Evolutionary conservation across 1,140 invertebrate species (phyloP), one percentile per base, ranked within the genome.

Genomic region (Neuroterus valhalla): DNA sequence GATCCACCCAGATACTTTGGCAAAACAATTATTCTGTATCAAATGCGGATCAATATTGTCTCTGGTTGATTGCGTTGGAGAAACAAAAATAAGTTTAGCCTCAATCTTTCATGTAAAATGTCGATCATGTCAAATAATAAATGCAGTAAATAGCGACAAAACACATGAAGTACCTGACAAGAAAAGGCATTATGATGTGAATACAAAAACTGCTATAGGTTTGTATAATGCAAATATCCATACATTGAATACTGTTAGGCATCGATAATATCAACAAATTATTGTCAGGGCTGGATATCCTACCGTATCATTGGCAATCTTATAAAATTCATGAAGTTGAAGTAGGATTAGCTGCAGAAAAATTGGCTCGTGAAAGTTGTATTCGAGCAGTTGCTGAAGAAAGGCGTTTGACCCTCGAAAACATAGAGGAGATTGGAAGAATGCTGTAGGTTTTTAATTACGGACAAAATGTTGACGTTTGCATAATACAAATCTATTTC

Each of bases 191-290:
- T 71, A 12, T 71, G 21, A 71, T 71, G 19, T 66, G 10, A 71
- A 71, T 15, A 71, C 50, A 15, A 44, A 66, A 21, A 21, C 44
- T 66, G 48, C 44, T n/a, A 38, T 68, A 38, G 71, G 68, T 72
- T 31, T 12, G 68, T 50, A 26, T 26, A 31, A 17, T 31, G 38
- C 38, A 15, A 21, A 15, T 52, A 70, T 11, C 52, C 23, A 10
- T n/a, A 38, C 26, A 50, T 2, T 17, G 8, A 50, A n/a, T n/a
- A n/a, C n/a, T n/a, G n/a, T n/a, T n/a, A n/a, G n/a, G n/a, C n/a
- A n/a, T n/a, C n/a, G n/a, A n/a, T n/a, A n/a, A 78, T n/a, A n/a
- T 72, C 31, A 78, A 78, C 46, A 74, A 75, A 69, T 11, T 78
- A 8, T 66, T 78, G 11, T 21, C 44, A 17, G 12, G 70, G 12